Evolutionary conservation across 2,888 invertebrate genomes (phyloP).

Genomic region (Agrotis clavis): DNA sequence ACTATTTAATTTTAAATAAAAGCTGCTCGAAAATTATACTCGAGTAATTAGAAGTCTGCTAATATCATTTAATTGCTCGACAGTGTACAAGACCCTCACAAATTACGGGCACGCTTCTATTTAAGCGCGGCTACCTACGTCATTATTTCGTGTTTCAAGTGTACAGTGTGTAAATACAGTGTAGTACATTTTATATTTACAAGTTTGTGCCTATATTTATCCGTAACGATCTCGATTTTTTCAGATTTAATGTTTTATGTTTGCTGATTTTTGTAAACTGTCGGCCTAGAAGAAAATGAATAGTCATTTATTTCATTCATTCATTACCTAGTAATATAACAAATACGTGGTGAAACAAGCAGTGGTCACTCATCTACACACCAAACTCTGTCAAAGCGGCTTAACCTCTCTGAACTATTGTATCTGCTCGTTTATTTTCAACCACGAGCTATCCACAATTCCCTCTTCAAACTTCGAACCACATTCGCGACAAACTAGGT

Average conservation of each 20-base stretch:
- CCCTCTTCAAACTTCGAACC: slow-evolving; percentile 4
- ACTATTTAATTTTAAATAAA: slow-evolving; percentile 1
- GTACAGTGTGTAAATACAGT: not conserved
- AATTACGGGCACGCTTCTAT: slow-evolving; percentile 30
- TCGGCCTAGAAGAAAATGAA: not conserved
- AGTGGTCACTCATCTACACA: not conserved
- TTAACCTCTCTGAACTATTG: not conserved
- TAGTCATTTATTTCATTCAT: too few species aligned
- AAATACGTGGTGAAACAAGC: not conserved
- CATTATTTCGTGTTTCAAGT: slow-evolving; percentile 43
- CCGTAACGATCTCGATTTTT: not conserved
- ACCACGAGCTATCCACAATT: not conserved
- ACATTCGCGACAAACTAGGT: slow-evolving; percentile 13
- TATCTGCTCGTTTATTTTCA: not conserved
- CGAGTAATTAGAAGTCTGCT: slow-evolving; percentile 16
- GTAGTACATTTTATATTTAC: slow-evolving; percentile 27
- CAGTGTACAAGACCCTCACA: slow-evolving; percentile 29
- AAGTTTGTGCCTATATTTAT: not conserved
- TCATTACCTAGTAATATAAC: not conserved
- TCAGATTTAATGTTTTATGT: too few species aligned
- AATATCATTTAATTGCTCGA: slow-evolving; percentile 23
- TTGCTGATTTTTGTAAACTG: not conserved
- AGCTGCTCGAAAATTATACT: slow-evolving; percentile 13
- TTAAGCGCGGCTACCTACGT: slow-evolving; percentile 28
- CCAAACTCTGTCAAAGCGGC: not conserved